Evolutionary conservation across 2,797 vertebrate species (phyloP).

Genomic region (Anas bernieri): DNA sequence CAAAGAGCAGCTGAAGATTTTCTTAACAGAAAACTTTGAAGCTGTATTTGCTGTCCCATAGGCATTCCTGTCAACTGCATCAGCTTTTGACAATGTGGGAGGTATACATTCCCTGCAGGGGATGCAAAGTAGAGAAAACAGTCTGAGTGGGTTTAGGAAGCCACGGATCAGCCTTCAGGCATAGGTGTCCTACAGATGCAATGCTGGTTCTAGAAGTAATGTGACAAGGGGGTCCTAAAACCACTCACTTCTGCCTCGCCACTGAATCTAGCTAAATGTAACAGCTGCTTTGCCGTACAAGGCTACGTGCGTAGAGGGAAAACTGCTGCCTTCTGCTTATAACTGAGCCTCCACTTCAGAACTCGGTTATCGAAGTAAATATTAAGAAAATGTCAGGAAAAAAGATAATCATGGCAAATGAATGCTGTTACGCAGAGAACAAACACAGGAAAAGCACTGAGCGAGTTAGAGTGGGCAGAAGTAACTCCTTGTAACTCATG

Average conservation of each 20-base stretch:
- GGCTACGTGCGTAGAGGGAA: neutral
- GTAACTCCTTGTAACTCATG: neutral
- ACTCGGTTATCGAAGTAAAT: neutral
- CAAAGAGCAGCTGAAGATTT: constrained; percentile 17
- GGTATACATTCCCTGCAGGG: constrained; percentile 40
- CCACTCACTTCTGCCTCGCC: neutral
- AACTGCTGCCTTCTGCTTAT: neutral
- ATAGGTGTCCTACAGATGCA: constrained; percentile 22
- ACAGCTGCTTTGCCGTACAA: neutral
- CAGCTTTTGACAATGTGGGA: constrained; percentile 47
- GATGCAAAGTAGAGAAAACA: constrained; percentile 16
- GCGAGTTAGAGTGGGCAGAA: neutral
- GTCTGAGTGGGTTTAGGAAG: constrained; percentile 47
- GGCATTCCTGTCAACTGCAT: constrained; percentile 49
- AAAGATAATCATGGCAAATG: neutral
- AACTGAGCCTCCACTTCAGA: neutral
- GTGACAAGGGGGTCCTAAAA: neutral
- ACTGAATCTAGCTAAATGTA: neutral
- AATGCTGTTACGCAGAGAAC: neutral
- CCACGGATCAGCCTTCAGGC: neutral
- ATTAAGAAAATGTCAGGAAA: neutral
- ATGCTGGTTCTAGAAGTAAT: constrained; percentile 24
- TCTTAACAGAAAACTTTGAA: constrained; percentile 57
- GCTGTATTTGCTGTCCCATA: constrained; percentile 43
- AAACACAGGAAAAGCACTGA: neutral